Evolutionary conservation across 1,140 invertebrate species (phyloP).

Genomic region (Tachypleus tridentatus): DNA sequence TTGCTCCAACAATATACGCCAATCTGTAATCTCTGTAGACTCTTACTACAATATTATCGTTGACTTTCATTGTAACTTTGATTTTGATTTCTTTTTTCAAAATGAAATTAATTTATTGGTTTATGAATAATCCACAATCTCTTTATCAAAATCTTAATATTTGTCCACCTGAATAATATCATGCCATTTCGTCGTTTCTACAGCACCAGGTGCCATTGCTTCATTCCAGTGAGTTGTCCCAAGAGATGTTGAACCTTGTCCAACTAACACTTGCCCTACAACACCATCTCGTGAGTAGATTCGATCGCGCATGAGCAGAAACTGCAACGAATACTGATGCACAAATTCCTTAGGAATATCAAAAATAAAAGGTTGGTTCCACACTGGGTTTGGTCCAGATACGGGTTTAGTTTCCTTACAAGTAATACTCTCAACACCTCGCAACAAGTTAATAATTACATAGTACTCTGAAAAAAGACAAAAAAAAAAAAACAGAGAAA

Average conservation of each 20-base stretch:
- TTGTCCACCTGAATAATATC: conserved; percentile 2
- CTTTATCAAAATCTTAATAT: too few relatives aligned
- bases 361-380: conserved; percentile 21
- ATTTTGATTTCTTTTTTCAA: too few relatives aligned
- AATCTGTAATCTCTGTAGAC: too few relatives aligned
- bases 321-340: conserved; percentile 16
- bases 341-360: conserved; percentile 8
- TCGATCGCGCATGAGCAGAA: conserved; percentile 20
- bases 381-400: conserved; percentile 12
- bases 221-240: conserved; percentile 23
- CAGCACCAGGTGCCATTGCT: conserved; percentile 15
- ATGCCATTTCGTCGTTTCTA: conserved; percentile 24
- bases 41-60: too few relatives aligned
- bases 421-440: conserved; percentile 3
- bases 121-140: too few relatives aligned
- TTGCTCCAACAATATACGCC: too few relatives aligned
- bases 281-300: conserved; percentile 16
- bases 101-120: too few relatives aligned
- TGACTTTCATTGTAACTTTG: too few relatives aligned
- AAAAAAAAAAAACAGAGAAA: not conserved
- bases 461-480: conserved; percentile 7
- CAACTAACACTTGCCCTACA: conserved; percentile 24
- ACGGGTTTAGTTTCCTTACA: conserved; percentile 9
- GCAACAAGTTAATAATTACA: conserved; percentile 12
- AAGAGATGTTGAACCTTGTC: conserved; percentile 8